These are phyloP conservation scores for Florisuga fusca DNA, from an alignment of 2,797 vertebrate genomes.

Conservation along the genomic window DNA sequence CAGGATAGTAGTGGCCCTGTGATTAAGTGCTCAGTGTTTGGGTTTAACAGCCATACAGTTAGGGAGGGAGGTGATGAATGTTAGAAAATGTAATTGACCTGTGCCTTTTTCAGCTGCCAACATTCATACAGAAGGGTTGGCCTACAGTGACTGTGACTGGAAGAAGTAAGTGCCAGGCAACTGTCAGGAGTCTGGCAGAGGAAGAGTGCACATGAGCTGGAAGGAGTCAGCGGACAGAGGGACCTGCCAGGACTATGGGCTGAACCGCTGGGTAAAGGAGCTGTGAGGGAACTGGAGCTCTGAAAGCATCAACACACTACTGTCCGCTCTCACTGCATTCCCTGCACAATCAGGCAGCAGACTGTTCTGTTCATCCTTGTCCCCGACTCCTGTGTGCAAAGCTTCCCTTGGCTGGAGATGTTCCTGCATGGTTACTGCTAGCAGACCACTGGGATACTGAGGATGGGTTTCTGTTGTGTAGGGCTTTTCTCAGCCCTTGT, in stretches of 20 bases:
- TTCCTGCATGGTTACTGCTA: not conserved
- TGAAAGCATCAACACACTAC: not conserved
- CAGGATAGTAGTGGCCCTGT: not conserved
- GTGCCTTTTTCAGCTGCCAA: not conserved
- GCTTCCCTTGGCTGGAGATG: not conserved
- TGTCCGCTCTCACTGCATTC: not conserved
- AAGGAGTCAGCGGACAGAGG: not conserved
- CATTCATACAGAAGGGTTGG: not conserved
- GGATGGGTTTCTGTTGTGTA: not conserved
- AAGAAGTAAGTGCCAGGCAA: not conserved
- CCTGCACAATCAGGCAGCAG: not conserved
- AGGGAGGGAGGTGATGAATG: not conserved
- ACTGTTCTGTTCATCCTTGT: not conserved
- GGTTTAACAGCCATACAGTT: not conserved
- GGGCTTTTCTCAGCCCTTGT: not conserved
- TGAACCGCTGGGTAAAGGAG: fast-evolving
- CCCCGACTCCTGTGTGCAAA: not conserved
- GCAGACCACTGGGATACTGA: not conserved
- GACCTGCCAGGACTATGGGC: fast-evolving
- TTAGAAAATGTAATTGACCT: not conserved
- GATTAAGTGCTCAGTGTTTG: not conserved
- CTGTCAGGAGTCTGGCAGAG: not conserved
- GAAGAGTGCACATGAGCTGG: not conserved
- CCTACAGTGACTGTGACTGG: fast-evolving
- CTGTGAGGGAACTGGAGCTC: not conserved